Evolutionary conservation across 2,113 vertebrate species (phyloP).

Genomic region (Oreocharis arfaki): DNA sequence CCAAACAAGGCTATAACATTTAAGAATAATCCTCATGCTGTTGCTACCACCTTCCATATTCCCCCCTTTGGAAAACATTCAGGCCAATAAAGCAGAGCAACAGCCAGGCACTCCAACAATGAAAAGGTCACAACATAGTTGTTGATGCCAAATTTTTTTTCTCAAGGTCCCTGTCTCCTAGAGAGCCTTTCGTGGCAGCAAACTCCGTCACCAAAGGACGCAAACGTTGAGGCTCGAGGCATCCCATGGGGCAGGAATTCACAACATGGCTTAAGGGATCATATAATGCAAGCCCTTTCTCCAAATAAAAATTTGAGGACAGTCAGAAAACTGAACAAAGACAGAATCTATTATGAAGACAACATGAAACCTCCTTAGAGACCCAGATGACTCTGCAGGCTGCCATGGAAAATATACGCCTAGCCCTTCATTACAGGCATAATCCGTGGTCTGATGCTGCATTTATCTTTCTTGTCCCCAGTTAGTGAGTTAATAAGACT

Average conservation of each 20-base stretch:
- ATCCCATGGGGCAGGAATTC: constrained; percentile 26
- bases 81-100: not conserved
- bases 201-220: constrained; percentile 11
- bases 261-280: not conserved
- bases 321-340: not conserved
- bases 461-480: not conserved
- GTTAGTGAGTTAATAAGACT: not conserved
- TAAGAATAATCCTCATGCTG: not conserved
- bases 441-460: not conserved
- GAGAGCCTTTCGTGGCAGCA: constrained; percentile 31
- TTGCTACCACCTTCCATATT: not conserved
- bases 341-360: not conserved
- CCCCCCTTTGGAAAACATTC: not conserved
- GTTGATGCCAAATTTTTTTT: not conserved
- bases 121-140: not conserved
- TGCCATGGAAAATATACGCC: not conserved
- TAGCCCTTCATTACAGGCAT: not conserved
- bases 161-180: constrained; percentile 40
- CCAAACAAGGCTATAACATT: not conserved
- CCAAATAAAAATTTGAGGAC: not conserved
- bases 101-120: not conserved
- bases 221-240: not conserved
- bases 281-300: not conserved
- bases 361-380: constrained; percentile 8
- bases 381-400: not conserved